Conservation (phyloP, 2,797 vertebrate genomes). For the Macrochelys suwanniensis region DNA sequence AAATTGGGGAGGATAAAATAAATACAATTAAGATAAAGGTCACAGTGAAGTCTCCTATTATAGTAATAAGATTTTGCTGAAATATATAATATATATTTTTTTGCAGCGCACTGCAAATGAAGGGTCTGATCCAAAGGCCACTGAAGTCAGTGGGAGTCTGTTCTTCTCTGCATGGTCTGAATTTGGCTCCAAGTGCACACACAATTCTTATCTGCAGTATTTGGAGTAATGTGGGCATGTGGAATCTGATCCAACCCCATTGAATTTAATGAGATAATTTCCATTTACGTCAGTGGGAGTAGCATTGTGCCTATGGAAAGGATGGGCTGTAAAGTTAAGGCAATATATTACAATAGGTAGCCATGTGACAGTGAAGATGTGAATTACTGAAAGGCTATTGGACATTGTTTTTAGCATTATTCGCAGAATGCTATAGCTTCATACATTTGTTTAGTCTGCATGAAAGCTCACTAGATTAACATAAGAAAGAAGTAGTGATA, state of each 20-base stretch:
- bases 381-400: background rate
- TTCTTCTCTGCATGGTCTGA: background rate
- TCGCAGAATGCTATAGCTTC: background rate
- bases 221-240: background rate
- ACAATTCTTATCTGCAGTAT: background rate
- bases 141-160: background rate
- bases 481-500: background rate
- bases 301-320: background rate
- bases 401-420: background rate
- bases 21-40: background rate
- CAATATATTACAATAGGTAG: background rate
- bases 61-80: background rate
- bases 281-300: accelerated
- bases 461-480: background rate
- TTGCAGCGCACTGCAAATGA: background rate
- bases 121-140: background rate
- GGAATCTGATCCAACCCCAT: background rate
- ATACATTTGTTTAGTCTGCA: background rate
- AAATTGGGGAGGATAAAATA: background rate
- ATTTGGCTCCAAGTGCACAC: background rate
- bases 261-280: background rate
- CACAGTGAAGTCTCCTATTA: background rate
- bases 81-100: background rate
- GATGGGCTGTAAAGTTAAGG: background rate
- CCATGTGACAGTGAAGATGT: background rate